Evolutionary conservation across 1,140 invertebrate genomes (phyloP), one percentile per base, ranked within the genome.

Genomic region (Pseudoatta argentina): DNA sequence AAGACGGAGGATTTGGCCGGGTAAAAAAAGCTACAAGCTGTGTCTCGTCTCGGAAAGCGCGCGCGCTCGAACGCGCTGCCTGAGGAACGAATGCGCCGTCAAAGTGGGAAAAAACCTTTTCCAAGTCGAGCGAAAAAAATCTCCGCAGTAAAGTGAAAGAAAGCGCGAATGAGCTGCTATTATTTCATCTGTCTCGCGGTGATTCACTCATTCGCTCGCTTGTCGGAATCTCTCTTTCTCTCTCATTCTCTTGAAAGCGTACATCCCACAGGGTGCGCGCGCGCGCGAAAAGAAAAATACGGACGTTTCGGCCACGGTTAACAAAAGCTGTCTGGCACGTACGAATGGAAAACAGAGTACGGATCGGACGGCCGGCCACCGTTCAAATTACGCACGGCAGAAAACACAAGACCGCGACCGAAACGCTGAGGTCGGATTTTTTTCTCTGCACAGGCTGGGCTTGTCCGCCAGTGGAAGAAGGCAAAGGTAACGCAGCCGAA

Each of bases 361-460:
- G n/a, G 7, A 73, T 30, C 63, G 69, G 55, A 48, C 34, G 21
- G 66, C n/a, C 39, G 55, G 16, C 8, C 75, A 30, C 53, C 59
- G 76, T 55, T 24, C n/a, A 83, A 83, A 83, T 75, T 83, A 83
- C 79, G n/a, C 39, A 57, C 69, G n/a, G 44, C 34, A 30, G 24
- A 75, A 83, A 59, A 83, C 27, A 48, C 79, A 34, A 73, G 57
- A 73, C 21, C 53, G 34, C 53, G 67, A 16, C 24, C 18, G 34
- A 48, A 51, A 61, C 39, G 55, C 18, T 21, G 55, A 61, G 67
- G 24, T 83, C 39, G 21, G 39, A 24, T 10, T 51, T 51, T 21
- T 71, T n/a, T 44, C 63, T 55, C 48, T 24, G 30, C 18, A 39
- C 34, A 44, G 8, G 8, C 10, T 71, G 12, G 24, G 44, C 2